These are phyloP conservation scores for Leptogaster cylindrica DNA, from an alignment of 2,888 invertebrate genomes.

Conservation along the genomic window DNA sequence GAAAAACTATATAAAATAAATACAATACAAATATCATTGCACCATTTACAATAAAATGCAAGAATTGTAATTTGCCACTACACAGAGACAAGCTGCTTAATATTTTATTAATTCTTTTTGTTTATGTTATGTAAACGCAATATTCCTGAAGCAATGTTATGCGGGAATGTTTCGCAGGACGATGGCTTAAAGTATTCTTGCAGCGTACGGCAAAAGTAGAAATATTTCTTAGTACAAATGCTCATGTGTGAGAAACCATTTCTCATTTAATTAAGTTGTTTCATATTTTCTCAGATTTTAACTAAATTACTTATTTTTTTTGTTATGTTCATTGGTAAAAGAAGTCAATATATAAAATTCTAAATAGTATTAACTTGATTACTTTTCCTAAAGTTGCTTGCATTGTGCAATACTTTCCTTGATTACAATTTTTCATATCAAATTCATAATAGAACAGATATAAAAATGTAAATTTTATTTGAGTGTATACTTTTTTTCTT, in stretches of 20 bases:
- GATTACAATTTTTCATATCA: conserved; percentile 17
- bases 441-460: conserved; percentile 39
- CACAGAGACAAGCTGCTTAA: no score
- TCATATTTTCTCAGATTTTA: neutral
- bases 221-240: conserved; percentile 13
- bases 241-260: conserved; percentile 25
- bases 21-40: no score
- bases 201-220: no score
- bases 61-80: no score
- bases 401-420: conserved; percentile 35
- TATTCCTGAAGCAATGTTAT: no score
- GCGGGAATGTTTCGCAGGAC: no score
- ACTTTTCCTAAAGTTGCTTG: conserved; percentile 29
- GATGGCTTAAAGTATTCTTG: no score
- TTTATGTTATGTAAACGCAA: no score
- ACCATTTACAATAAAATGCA: no score
- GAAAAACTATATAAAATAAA: no score
- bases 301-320: conserved; percentile 3
- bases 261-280: neutral
- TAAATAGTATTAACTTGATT: conserved; percentile 22
- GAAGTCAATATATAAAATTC: conserved; percentile 33
- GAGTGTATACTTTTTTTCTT: conserved; percentile 26
- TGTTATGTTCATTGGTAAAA: conserved; percentile 13
- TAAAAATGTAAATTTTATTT: conserved; percentile 37
- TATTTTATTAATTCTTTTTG: no score